These are phyloP conservation scores for Shinisaurus crocodilurus DNA, from an alignment of 2,113 vertebrate species.

Conservation along the genomic window DNA sequence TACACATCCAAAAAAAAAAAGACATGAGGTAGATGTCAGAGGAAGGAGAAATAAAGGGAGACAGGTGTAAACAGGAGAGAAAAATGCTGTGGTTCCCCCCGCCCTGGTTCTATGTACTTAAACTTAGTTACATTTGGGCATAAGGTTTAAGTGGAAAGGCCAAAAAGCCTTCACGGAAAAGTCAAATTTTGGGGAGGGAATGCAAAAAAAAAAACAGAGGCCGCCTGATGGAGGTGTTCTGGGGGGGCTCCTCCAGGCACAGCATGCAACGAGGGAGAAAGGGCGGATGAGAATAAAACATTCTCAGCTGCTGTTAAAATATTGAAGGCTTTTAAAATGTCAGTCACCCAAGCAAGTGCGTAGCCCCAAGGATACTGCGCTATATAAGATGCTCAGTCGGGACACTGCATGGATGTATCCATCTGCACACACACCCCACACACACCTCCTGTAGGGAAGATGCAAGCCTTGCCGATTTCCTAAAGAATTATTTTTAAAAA, in stretches of 20 bases:
- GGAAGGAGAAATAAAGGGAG: no score
- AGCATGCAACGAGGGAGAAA: no score
- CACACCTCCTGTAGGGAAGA: no score
- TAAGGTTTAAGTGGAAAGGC: background rate
- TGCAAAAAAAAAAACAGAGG: background rate
- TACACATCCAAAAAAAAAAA: no score
- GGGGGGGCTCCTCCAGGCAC: no score
- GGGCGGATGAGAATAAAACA: background rate
- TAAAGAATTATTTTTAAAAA: background rate
- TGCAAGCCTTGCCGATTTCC: background rate
- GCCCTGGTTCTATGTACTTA: background rate
- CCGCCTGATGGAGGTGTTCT: no score
- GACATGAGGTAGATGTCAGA: no score
- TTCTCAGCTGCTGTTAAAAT: background rate
- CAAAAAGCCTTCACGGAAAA: background rate
- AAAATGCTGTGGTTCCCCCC: background rate
- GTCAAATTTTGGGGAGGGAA: background rate
- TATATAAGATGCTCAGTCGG: background rate
- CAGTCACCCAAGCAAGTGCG: background rate
- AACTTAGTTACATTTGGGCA: background rate
- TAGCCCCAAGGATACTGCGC: background rate
- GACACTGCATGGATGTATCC: background rate
- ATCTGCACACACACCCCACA: background rate
- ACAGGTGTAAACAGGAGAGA: no score
- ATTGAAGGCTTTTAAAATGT: constrained; percentile 16